phyloP scores from a whole-genome alignment of 1,140 invertebrate genomes.

The Orchesella cincta region DNA sequence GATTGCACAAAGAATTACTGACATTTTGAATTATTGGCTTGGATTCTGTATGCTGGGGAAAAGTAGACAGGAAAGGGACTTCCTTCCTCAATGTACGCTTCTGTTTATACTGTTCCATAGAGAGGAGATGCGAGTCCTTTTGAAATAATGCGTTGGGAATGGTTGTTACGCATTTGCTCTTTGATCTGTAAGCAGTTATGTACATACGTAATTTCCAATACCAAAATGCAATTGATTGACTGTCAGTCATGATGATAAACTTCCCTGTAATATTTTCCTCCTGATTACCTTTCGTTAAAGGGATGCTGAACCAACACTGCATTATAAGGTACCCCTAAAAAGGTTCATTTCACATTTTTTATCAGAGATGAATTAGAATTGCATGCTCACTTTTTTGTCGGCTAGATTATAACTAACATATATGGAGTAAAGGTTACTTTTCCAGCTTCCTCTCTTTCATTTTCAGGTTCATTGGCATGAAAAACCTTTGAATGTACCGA shows the following conservation, averaged over 20 bases:
- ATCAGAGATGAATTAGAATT: background rate
- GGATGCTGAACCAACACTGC: background rate
- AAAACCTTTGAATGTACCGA: background rate
- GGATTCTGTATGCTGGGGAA: no score
- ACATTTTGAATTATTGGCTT: background rate
- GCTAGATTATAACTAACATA: no score
- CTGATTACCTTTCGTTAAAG: slow-evolving; percentile 26
- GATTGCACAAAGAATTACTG: background rate
- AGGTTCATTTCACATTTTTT: background rate
- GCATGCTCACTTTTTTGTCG: background rate
- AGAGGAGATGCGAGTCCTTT: no score
- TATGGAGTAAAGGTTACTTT: no score
- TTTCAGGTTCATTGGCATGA: background rate
- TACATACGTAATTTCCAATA: no score
- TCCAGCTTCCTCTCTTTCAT: background rate
- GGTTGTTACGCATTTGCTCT: no score
- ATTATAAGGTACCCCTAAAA: background rate
- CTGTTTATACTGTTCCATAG: no score
- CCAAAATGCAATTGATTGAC: slow-evolving; percentile 26
- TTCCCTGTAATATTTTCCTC: slow-evolving; percentile 24
- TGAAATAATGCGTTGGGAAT: no score
- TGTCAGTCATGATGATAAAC: slow-evolving; percentile 35
- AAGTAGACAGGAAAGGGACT: background rate
- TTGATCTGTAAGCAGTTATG: no score
- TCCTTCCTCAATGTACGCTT: background rate